Conservation (phyloP, 2,888 invertebrate species). For the Apeira syringaria region DNA sequence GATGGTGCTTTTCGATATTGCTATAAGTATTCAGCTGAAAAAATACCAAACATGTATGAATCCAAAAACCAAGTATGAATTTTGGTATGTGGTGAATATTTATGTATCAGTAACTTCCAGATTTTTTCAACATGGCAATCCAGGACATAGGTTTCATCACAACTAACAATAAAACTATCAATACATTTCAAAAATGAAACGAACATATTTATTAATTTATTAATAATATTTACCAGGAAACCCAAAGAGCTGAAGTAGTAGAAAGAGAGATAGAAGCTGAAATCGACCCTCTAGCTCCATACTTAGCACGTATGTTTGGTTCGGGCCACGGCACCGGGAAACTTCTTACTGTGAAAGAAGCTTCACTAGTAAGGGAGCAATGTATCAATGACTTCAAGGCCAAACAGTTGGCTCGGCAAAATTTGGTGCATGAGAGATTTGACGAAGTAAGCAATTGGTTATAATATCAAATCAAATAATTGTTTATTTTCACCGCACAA, state of each 20-base stretch:
- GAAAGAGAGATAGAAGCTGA: slow-evolving; percentile 85
- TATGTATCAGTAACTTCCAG: too few species aligned
- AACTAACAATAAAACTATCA: background rate
- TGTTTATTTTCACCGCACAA: too few species aligned
- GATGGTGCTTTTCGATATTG: too few species aligned
- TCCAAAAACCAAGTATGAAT: too few species aligned
- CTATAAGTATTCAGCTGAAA: too few species aligned
- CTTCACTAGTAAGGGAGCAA: slow-evolving; percentile 75
- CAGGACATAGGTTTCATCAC: too few species aligned
- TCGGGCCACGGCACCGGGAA: slow-evolving; percentile 60
- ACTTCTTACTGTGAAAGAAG: slow-evolving; percentile 71
- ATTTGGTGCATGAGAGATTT: slow-evolving; percentile 85
- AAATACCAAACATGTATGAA: too few species aligned
- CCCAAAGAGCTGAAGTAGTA: slow-evolving; percentile 72
- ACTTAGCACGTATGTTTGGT: slow-evolving; percentile 83
- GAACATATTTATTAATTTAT: background rate
- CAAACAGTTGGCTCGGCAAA: slow-evolving; percentile 84
- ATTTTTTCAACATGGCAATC: too few species aligned
- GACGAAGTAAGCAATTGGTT: slow-evolving; percentile 85
- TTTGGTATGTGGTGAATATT: too few species aligned
- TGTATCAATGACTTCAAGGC: slow-evolving; percentile 88
- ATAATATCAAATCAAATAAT: too few species aligned
- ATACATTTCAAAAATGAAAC: background rate
- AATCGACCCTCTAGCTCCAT: slow-evolving; percentile 86
- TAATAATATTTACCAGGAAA: slow-evolving; percentile 56